phyloP scores from a whole-genome alignment of 2,113 vertebrate species.

The Pseudorasbora parva region DNA sequence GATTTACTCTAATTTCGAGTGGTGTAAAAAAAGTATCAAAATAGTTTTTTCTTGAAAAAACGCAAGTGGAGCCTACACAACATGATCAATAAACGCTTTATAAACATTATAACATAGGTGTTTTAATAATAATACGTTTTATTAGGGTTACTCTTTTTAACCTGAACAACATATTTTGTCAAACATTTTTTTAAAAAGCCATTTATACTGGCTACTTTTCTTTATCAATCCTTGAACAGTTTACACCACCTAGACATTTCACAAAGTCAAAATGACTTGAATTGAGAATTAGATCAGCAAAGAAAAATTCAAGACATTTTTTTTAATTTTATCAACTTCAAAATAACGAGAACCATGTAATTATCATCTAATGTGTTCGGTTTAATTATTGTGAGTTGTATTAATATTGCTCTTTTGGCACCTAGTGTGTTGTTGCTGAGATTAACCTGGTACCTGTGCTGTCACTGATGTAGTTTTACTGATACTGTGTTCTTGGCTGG shows the following conservation, averaged over 20 bases:
- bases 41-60: neutral
- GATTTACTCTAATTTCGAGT: neutral
- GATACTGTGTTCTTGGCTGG: neutral
- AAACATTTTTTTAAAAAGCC: too few relatives aligned
- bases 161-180: neutral
- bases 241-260: too few relatives aligned
- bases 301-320: neutral
- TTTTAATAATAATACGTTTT: neutral
- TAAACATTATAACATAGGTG: neutral
- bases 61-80: neutral
- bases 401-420: neutral
- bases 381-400: neutral
- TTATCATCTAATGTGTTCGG: neutral
- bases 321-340: neutral
- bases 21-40: neutral
- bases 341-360: neutral
- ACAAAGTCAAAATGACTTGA: neutral
- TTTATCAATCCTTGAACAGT: neutral
- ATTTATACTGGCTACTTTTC: too few relatives aligned
- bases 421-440: neutral
- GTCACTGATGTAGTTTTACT: neutral
- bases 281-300: neutral
- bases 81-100: neutral
- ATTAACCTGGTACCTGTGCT: neutral
- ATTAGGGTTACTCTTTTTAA: neutral